phyloP scores from a whole-genome alignment of 1,140 invertebrate genomes.

The Phymorhynchus buccinoides region DNA sequence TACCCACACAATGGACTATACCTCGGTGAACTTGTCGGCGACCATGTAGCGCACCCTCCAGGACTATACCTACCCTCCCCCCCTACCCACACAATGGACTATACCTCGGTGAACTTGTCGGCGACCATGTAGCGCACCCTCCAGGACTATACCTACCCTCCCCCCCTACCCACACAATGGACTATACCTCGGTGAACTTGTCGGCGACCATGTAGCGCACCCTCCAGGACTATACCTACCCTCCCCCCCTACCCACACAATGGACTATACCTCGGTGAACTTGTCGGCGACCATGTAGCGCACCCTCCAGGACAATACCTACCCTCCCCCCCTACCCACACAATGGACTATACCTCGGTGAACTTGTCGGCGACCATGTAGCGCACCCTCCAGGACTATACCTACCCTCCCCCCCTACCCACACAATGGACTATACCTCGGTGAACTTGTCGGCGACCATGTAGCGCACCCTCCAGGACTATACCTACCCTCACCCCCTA shows the following conservation, averaged over 20 bases:
- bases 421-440: conserved; percentile 73
- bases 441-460: conserved; percentile 99
- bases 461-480: conserved; percentile 94
- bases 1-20: not conserved
- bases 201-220: conserved; percentile 98
- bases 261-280: conserved; percentile 81
- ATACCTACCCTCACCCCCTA: too few species aligned
- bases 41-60: not conserved
- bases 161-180: too few species aligned
- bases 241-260: too few species aligned
- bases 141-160: too few species aligned
- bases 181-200: conserved; percentile 84
- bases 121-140: not conserved
- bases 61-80: too few species aligned
- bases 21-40: not conserved
- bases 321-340: too few species aligned
- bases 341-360: conserved; percentile 4
- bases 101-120: conserved; percentile 73
- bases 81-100: not conserved
- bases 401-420: not conserved
- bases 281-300: conserved; percentile 99
- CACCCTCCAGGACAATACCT: conserved; percentile 91
- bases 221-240: conserved; percentile 95
- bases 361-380: not conserved
- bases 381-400: not conserved